Conservation (phyloP, 2,797 vertebrate species). For the Gymnocypris eckloni region DNA sequence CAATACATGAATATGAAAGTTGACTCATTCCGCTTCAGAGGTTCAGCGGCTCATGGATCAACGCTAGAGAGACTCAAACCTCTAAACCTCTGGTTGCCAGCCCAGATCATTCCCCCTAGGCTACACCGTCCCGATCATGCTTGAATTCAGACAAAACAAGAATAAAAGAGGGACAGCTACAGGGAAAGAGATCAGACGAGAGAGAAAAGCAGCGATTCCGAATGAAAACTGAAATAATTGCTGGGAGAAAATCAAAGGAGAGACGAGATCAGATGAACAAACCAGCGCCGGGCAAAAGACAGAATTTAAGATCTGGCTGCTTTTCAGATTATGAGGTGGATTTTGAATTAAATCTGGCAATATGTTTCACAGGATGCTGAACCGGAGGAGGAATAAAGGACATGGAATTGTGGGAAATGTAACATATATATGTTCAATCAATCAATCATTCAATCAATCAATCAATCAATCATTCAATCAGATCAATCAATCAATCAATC, state of each 20-base stretch:
- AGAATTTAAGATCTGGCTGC: not conserved
- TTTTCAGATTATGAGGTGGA: not conserved
- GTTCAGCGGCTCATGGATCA: not conserved
- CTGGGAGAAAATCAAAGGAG: conserved; percentile 25
- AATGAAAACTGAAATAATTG: conserved; percentile 2
- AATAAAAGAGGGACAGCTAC: not conserved
- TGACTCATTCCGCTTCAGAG: not conserved
- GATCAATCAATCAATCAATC: no score
- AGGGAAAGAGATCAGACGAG: not conserved
- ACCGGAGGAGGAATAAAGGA: not conserved
- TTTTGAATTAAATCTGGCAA: not conserved
- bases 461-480: not conserved
- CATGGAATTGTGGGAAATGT: not conserved
- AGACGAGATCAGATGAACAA: conserved; percentile 35
- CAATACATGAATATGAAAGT: conserved; percentile 3
- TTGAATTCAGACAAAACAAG: not conserved
- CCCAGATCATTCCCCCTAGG: not conserved
- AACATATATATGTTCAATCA: not conserved
- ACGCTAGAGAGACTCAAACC: not conserved
- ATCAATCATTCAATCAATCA: not conserved
- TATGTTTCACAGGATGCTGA: not conserved
- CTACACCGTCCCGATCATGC: not conserved
- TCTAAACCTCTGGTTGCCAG: not conserved
- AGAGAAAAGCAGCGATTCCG: not conserved
- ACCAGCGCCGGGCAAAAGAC: not conserved